Conservation (phyloP, 2,888 invertebrate species). For the Acheta domesticus region DNA sequence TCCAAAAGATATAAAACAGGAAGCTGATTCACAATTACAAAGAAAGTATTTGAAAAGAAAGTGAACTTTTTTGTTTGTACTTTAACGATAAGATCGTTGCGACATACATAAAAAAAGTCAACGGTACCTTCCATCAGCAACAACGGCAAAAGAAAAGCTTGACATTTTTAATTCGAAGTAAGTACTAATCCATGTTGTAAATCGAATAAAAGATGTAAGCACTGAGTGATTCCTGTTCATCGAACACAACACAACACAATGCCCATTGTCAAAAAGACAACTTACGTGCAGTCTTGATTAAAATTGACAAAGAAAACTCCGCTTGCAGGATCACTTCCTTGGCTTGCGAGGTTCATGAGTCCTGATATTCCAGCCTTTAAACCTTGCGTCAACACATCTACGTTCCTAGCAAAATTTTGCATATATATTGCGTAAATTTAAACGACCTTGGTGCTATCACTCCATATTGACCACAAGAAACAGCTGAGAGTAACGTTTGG, state of each 20-base stretch:
- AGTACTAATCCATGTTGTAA: no score
- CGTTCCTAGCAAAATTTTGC: slow-evolving; percentile 50
- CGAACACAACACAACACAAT: background rate
- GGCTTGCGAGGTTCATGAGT: slow-evolving; percentile 82
- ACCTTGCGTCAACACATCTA: slow-evolving; percentile 52
- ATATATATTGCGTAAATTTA: slow-evolving; percentile 45
- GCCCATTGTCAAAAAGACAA: slow-evolving; percentile 42
- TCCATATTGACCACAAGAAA: slow-evolving; percentile 37
- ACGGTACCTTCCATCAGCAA: no score
- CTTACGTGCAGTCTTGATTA: slow-evolving; percentile 98
- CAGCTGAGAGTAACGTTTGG: slow-evolving; percentile 34
- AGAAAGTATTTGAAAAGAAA: no score
- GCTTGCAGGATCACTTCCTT: slow-evolving; percentile 71
- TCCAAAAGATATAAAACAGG: no score
- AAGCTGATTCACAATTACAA: no score
- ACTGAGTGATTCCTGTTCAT: no score
- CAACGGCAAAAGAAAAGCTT: no score
- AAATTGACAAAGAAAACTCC: slow-evolving; percentile 93
- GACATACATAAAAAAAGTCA: no score
- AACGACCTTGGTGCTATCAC: slow-evolving; percentile 40
- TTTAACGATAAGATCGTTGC: no score
- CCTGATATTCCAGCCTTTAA: slow-evolving; percentile 56
- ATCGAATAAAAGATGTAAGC: no score
- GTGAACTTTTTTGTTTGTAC: no score
- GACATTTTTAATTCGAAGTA: no score